phyloP scores from a whole-genome alignment of 37 sponge, comb jelly and placozoan species.

The Halichondria panicea region DNA sequence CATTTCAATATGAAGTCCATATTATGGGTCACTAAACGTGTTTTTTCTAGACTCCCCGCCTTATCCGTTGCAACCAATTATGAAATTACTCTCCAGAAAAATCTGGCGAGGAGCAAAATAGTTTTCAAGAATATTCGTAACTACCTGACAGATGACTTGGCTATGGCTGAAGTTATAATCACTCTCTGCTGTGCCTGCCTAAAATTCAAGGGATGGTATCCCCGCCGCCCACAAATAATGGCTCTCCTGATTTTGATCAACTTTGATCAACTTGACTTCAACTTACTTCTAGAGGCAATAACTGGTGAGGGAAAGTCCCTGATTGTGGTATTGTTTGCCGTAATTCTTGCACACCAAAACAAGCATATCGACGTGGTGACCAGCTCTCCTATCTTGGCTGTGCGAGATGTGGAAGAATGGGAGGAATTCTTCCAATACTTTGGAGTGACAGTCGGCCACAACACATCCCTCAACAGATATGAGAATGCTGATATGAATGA shows the following conservation, averaged over 20 bases:
- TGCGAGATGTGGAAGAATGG: constrained; percentile 18
- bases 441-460: constrained; percentile 2
- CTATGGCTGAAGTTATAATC: background rate
- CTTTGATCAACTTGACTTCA: background rate
- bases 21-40: background rate
- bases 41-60: background rate
- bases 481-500: background rate
- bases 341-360: background rate
- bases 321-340: constrained; percentile 46
- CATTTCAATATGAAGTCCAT: background rate
- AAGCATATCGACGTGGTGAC: constrained; percentile 29
- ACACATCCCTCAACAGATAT: background rate
- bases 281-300: constrained; percentile 16
- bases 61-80: background rate
- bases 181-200: background rate
- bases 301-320: constrained; percentile 48
- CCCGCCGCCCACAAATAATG: constrained; percentile 10
- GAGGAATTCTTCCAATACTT: background rate
- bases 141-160: background rate
- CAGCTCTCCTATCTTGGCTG: constrained; percentile 23
- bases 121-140: background rate
- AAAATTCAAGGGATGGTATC: background rate
- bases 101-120: background rate
- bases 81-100: background rate
- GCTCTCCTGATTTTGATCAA: background rate